Evolutionary conservation across 2,113 vertebrate species (phyloP).

Genomic region (Cheilinus undulatus): DNA sequence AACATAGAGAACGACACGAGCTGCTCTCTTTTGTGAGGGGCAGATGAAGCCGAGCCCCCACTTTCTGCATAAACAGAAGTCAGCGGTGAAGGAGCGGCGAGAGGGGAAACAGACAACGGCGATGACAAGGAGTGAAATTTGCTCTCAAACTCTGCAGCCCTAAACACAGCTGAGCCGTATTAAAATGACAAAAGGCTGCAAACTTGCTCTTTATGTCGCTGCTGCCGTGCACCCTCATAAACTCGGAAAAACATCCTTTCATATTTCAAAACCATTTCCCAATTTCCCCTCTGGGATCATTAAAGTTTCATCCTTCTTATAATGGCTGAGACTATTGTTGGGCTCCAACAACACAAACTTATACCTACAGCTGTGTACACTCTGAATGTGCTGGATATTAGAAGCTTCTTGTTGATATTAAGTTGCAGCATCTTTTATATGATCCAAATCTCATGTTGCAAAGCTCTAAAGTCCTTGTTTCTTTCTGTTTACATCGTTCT

Average conservation of each 20-base stretch:
- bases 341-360: slow-evolving; percentile 48
- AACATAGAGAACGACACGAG: slow-evolving; percentile 75
- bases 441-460: slow-evolving; percentile 27
- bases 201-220: slow-evolving; percentile 67
- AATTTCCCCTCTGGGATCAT: slow-evolving; percentile 47
- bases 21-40: slow-evolving; percentile 63
- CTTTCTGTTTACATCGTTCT: slow-evolving; percentile 3
- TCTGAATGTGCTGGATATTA: slow-evolving; percentile 26
- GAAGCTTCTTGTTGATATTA: slow-evolving; percentile 45
- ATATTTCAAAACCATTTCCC: slow-evolving; percentile 45
- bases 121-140: slow-evolving; percentile 50
- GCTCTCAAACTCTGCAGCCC: slow-evolving; percentile 49
- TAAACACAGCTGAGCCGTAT: slow-evolving; percentile 29
- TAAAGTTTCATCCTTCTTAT: slow-evolving; percentile 57
- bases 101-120: slow-evolving; percentile 55
- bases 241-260: slow-evolving; percentile 65
- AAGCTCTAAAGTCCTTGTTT: slow-evolving; percentile 15
- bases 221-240: slow-evolving; percentile 52
- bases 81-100: slow-evolving; percentile 20
- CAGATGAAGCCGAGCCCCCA: slow-evolving; percentile 43
- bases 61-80: slow-evolving; percentile 76
- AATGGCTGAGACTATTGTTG: slow-evolving; percentile 39
- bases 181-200: slow-evolving; percentile 69
- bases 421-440: slow-evolving; percentile 36
- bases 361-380: slow-evolving; percentile 51